Evolutionary conservation across 2,797 vertebrate species (phyloP), one percentile per base, ranked within the genome.

Genomic region (Spinus pinus): DNA sequence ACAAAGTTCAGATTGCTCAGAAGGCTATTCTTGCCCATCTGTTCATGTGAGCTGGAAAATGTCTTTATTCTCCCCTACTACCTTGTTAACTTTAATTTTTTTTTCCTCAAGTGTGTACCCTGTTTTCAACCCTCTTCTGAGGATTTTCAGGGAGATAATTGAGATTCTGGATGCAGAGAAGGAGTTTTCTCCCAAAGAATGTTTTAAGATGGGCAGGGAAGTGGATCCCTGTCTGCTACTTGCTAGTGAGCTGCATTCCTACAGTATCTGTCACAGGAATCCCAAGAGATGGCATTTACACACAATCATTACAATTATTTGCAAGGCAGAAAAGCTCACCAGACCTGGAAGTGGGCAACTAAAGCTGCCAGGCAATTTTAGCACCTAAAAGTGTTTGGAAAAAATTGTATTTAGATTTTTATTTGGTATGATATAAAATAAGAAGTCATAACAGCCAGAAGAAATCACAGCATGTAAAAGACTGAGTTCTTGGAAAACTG

Each of bases 221-320:
- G 65, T 81, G 69, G 58, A 92, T 95, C 62, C 27, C 24, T 85
- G 64, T 85, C 37, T 27, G 47, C 81, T 88, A 15, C 90, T 86
- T 73, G 24, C 35, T 84, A 56, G 19, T 27, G 27, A 90, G 39
- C 53, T 54, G 91, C 90, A 90, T 91, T 96, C 87, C 87, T 88
- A 30, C 67, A 56, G 80, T 90, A 90, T 93, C 91, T 94, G 51
- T n/a, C 2, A 1, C 49, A 77, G 67, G 22, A 86, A 49, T 82
- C 77, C 87, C 80, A 86, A 88, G 89, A 91, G 77, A 84, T 74
- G 93, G 67, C 46, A 86, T 93, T 94, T 86, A 81, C 71, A 67
- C 51, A 79, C 62, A 88, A 39, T 70, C 70, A 23, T n/a, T 49
- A 57, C 66, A 84, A 84, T 88, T 84, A 85, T 47, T 90, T 65